Evolutionary conservation across 2,888 invertebrate genomes (phyloP), one percentile per base, ranked within the genome.

Genomic region (Eubasilissa splendida): DNA sequence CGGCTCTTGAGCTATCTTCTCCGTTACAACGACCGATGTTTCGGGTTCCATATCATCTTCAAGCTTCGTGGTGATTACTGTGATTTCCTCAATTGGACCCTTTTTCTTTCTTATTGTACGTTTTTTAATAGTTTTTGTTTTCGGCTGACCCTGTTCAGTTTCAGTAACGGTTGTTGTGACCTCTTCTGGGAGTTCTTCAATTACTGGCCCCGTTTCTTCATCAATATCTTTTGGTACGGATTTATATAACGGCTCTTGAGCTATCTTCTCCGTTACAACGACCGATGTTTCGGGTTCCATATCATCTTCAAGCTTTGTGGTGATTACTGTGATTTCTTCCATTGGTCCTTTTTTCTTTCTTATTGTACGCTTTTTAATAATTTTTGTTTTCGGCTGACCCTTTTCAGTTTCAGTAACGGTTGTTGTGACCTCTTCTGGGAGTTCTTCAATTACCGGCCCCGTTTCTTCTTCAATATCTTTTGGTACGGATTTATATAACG

Each of bases 311-410:
- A 42, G 42, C 7, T 42, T 42, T 2, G 42, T 42, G 4, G 42
- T 42, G 42, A 42, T 42, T 5, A 42, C 42, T 42, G 42, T 42
- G 42, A 42, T 42, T 7, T 42, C 42, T 53, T 86, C 82, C 83
- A 86, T 86, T 22, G 82, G 84, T 4, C 86, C 87, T 63, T 84
- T 85, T 0, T 85, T 85, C 84, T 86, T 87, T 80, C 85, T 87
- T 8, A 84, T 84, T 3, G 84, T 83, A 59, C 82, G 84, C 63
- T 85, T 85, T 58, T 84, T 85, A 4, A 76, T 84, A 4, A 81
- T 63, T 76, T 70, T 54, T 59, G 80, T 78, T 86, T 86, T 85
- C 0, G 85, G 84, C 77, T 85, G 86, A 82, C 85, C 89, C 85
- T 78, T 86, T 84, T 73, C 87, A 11, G 87, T 85, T n/a, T 84